These are phyloP conservation scores for Lamellibrachia columna DNA, from an alignment of 2,888 invertebrate genomes.

Conservation along the genomic window DNA sequence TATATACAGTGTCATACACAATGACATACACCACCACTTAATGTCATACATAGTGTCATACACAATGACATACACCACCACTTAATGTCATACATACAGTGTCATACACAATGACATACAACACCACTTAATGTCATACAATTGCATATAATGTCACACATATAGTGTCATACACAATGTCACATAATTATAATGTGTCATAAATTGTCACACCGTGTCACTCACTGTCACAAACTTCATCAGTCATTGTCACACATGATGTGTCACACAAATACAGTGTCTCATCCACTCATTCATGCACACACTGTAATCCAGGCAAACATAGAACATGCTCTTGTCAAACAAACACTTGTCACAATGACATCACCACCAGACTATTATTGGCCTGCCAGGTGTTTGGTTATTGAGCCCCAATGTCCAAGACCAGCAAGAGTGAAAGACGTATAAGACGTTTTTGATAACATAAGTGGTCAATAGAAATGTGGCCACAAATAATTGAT, in stretches of 20 bases:
- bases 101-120: not conserved
- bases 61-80: too few relatives aligned
- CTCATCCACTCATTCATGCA: too few relatives aligned
- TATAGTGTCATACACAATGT: too few relatives aligned
- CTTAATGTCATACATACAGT: not conserved
- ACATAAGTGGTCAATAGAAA: not conserved
- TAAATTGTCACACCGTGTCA: too few relatives aligned
- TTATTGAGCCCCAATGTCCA: not conserved
- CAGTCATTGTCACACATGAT: too few relatives aligned
- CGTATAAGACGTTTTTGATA: not conserved
- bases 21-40: not conserved
- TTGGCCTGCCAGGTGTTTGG: not conserved
- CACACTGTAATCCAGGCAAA: too few relatives aligned
- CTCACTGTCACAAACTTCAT: too few relatives aligned
- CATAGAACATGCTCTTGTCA: too few relatives aligned
- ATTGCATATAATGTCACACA: not conserved
- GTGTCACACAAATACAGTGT: too few relatives aligned
- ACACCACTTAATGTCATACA: not conserved
- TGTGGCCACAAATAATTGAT: not conserved
- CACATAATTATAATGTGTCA: too few relatives aligned
- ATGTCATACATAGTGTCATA: not conserved
- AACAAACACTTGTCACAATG: not conserved
- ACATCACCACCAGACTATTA: not conserved
- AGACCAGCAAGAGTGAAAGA: not conserved
- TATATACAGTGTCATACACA: too few relatives aligned